Evolutionary conservation across 2,888 invertebrate genomes (phyloP).

Genomic region (Junonia oenone): DNA sequence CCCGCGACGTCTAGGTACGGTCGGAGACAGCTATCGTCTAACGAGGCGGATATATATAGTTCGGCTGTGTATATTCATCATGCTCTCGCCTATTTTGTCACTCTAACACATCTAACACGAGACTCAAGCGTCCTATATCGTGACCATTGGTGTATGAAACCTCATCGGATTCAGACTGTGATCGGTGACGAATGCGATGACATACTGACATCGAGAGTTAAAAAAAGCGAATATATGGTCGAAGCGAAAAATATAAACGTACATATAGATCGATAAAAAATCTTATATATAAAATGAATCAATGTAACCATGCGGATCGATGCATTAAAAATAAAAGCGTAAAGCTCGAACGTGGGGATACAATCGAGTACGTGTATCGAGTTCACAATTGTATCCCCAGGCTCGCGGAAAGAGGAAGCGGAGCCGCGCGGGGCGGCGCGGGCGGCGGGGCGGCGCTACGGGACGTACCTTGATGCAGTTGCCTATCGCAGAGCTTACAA

Average conservation of each 20-base stretch:
- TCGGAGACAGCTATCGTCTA: slow-evolving; percentile 49
- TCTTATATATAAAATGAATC: slow-evolving; percentile 17
- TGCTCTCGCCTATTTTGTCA: slow-evolving; percentile 54
- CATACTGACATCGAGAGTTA: slow-evolving; percentile 25
- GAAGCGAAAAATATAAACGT: slow-evolving; percentile 20
- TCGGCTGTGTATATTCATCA: slow-evolving; percentile 52
- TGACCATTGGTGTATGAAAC: slow-evolving; percentile 9
- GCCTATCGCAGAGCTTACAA: slow-evolving; percentile 80
- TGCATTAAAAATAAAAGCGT: slow-evolving; percentile 30
- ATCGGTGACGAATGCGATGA: slow-evolving; percentile 12
- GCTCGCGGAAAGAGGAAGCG: slow-evolving; percentile 22
- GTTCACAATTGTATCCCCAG: slow-evolving; percentile 21
- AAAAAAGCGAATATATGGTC: slow-evolving; percentile 26
- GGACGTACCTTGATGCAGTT: slow-evolving; percentile 78
- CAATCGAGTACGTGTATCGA: slow-evolving; percentile 8
- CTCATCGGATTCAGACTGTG: slow-evolving; percentile 10
- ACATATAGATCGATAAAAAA: slow-evolving; percentile 11
- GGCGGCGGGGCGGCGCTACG: neutral
- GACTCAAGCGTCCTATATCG: slow-evolving; percentile 44
- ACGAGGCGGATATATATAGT: slow-evolving; percentile 45
- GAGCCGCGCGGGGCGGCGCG: slow-evolving; percentile 1
- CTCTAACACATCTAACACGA: slow-evolving; percentile 48
- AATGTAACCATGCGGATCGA: slow-evolving; percentile 30
- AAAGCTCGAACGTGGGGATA: slow-evolving; percentile 29
- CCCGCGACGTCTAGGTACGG: slow-evolving; percentile 37